Conservation (phyloP, 2,113 vertebrate genomes). For the Pampusana beccarii region DNA sequence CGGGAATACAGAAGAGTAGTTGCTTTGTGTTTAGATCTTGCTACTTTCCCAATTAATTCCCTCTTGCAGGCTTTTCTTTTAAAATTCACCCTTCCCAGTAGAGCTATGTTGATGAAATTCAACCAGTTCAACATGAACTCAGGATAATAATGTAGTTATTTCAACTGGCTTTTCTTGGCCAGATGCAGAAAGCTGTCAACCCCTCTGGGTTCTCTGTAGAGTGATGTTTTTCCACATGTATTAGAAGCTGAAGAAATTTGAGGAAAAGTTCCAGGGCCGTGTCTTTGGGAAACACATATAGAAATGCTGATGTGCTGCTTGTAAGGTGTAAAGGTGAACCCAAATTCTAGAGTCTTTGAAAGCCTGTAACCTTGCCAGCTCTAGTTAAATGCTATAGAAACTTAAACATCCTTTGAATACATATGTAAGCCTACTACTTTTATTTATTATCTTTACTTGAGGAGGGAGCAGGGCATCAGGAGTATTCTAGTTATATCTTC, state of each 20-base stretch:
- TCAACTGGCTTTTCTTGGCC: neutral
- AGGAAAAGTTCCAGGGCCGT: neutral
- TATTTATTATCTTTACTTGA: neutral
- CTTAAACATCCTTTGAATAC: neutral
- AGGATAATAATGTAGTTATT: neutral
- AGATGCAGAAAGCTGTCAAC: neutral
- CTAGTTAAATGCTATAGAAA: neutral
- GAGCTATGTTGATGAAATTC: neutral
- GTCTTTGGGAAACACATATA: neutral
- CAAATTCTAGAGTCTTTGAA: neutral
- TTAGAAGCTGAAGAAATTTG: neutral
- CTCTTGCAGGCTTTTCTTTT: neutral
- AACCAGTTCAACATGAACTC: neutral
- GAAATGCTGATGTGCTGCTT: neutral
- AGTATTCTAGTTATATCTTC: neutral
- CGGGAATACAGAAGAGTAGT: neutral
- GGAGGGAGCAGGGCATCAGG: neutral
- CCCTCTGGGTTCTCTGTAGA: neutral
- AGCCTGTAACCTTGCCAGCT: neutral
- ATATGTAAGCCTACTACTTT: neutral
- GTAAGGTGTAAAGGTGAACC: neutral
- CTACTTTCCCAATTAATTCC: neutral
- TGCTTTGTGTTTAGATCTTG: neutral
- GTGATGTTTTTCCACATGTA: neutral
- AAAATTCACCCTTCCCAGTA: neutral